These are phyloP conservation scores for Ectemnius continuus DNA, from an alignment of 2,888 invertebrate genomes.

Conservation along the genomic window DNA sequence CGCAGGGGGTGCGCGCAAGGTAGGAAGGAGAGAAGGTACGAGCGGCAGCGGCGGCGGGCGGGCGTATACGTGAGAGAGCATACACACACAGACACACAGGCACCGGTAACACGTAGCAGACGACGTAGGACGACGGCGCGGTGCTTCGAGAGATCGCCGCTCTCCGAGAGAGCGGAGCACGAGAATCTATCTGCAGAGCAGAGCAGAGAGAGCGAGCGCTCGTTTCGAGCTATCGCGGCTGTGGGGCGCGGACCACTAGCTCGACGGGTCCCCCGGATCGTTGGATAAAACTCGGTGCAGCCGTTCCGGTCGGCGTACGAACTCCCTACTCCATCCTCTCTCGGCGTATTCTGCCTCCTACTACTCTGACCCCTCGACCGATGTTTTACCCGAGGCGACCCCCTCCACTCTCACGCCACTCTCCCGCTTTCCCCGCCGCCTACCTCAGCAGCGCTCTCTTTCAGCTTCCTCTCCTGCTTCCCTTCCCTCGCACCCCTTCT, in stretches of 20 bases:
- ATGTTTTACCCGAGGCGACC: background rate
- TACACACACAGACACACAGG: no score
- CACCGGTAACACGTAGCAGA: no score
- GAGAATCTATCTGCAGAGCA: background rate
- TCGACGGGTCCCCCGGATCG: conserved; percentile 77
- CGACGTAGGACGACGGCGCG: no score
- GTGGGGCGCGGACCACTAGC: conserved; percentile 76
- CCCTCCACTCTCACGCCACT: conserved; percentile 6
- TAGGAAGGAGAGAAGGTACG: background rate
- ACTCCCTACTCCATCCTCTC: conserved; percentile 65
- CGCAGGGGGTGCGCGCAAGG: no score
- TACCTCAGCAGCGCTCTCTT: background rate
- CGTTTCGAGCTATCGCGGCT: conserved; percentile 71
- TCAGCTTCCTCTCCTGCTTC: background rate
- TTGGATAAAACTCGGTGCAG: conserved; percentile 75
- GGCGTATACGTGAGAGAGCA: background rate
- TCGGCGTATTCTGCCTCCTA: conserved; percentile 31
- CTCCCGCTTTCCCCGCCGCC: conserved; percentile 5
- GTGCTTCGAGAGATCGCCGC: no score
- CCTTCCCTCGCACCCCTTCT: background rate
- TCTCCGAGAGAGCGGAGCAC: background rate
- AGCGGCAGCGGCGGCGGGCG: no score
- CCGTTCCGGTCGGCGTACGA: conserved; percentile 74
- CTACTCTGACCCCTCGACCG: conserved; percentile 15
- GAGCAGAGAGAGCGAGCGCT: conserved; percentile 31